Evolutionary conservation across 2,888 invertebrate species (phyloP).

Genomic region (Apotomis betuletana): DNA sequence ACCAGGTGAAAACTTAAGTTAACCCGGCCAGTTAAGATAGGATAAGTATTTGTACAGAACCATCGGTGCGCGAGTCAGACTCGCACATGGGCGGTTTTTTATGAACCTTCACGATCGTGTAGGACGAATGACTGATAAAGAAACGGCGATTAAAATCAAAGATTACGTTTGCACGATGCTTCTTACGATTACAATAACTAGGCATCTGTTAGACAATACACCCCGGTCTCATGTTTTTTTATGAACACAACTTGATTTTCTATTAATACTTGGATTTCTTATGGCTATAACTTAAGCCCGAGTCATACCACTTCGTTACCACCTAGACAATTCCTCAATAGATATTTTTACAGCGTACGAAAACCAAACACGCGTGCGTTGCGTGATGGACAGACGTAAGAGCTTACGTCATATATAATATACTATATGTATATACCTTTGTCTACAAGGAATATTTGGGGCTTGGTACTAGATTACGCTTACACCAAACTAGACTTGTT

Average conservation of each 20-base stretch:
- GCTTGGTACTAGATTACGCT: slow-evolving; percentile 11
- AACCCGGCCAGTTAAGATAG: no score
- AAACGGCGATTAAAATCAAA: slow-evolving; percentile 4
- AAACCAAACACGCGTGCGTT: slow-evolving; percentile 6
- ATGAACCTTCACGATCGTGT: slow-evolving; percentile 3
- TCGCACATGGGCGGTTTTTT: no score
- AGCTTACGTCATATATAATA: slow-evolving; percentile 6
- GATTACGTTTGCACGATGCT: background rate
- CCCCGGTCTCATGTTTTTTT: background rate
- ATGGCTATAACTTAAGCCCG: no score
- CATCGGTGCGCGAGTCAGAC: no score
- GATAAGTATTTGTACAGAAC: no score
- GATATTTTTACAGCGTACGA: background rate
- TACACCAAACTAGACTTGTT: slow-evolving; percentile 17
- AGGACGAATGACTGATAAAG: slow-evolving; percentile 29
- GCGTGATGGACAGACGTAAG: slow-evolving; percentile 14
- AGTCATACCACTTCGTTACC: no score
- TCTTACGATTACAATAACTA: background rate
- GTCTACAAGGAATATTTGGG: slow-evolving; percentile 7
- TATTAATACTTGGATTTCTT: no score
- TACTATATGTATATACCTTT: background rate
- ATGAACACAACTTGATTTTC: no score
- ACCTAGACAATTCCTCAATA: no score
- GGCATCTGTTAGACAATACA: background rate
- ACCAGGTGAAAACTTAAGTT: no score